Base-by-base conservation (phyloP, 2,888 invertebrate species). In the Argyresthia albistria region DNA sequence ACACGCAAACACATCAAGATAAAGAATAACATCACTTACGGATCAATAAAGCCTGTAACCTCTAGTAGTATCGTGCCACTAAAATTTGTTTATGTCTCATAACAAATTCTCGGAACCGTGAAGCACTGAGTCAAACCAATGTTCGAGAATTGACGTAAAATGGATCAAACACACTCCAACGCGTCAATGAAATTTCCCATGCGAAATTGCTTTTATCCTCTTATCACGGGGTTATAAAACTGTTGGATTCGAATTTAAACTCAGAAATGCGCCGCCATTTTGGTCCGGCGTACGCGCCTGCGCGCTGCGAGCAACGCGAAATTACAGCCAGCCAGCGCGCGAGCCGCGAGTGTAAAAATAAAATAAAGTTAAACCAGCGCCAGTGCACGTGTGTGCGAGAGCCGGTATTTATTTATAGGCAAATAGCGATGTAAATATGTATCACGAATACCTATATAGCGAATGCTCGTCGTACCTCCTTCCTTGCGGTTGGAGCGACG, bases 331-430 rank as follows among this genome's bases (percentile, higher is more conserved):
- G 80, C 70, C 74, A 60, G 79, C 70, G 73, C 70, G 70, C 78
- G 68, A 66, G 35, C 75, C 75, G 78, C 76, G 71, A 69, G 84
- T 78, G 81, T 83, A 86, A 86, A 87, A 87, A 87, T 86, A 87
- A 86, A 86, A 84, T 86, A 86, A 83, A 86, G 76, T 80, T 82
- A 82, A 83, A 82, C 83, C 83, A 82, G 79, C 87, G 84, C 82
- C 82, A 80, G 73, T 77, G 77, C 77, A 78, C 79, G 80, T 84
- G 86, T 73, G 87, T 70, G 86, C 73, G 80, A 69, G 72, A 67
- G 74, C 77, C 76, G 69, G 79, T 84, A 86, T 84, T 86, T 86
- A 86, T 87, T 87, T 86, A 86, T 87, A 87, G 86, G 77, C 80
- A 80, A 81, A 80, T 81, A 82, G 83, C 84, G 82, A 84, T 83